phyloP scores from a whole-genome alignment of 1,140 invertebrate species.

The Conus betulinus region DNA sequence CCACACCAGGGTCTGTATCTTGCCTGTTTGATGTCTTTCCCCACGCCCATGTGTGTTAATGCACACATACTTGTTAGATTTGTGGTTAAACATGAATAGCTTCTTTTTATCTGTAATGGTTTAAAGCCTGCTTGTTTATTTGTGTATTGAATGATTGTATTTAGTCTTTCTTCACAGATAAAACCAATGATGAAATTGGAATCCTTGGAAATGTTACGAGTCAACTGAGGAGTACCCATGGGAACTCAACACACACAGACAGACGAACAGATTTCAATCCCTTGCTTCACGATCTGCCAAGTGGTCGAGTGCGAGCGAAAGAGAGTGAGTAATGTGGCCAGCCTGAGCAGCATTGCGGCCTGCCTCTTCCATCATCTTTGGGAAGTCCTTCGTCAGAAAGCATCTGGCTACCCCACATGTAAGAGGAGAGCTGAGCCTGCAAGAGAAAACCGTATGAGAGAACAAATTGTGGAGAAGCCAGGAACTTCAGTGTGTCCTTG shows the following conservation, averaged over 20 bases:
- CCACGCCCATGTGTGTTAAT: no score
- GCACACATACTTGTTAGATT: no score
- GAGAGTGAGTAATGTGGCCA: constrained; percentile 6
- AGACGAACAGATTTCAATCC: constrained; percentile 7
- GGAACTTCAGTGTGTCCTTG: background rate
- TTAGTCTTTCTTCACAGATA: no score
- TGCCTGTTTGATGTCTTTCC: no score
- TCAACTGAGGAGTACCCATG: constrained; percentile 6
- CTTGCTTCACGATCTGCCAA: constrained; percentile 5
- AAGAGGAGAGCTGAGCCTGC: background rate
- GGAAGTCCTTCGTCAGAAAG: background rate
- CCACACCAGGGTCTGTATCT: no score
- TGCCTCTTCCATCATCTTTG: constrained; percentile 6
- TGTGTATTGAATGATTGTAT: no score
- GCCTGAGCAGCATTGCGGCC: constrained; percentile 1
- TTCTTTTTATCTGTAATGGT: no score
- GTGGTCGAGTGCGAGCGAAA: constrained; percentile 9
- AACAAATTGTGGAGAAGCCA: background rate
- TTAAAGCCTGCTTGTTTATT: no score
- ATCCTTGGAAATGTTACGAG: background rate
- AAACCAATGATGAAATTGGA: no score
- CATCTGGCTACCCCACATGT: background rate
- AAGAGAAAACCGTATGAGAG: background rate
- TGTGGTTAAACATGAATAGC: no score
- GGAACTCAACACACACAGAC: constrained; percentile 24